Conservation (phyloP, 30 jellyfish, hydroid and myxozoan species). For the Pelagia noctiluca region DNA sequence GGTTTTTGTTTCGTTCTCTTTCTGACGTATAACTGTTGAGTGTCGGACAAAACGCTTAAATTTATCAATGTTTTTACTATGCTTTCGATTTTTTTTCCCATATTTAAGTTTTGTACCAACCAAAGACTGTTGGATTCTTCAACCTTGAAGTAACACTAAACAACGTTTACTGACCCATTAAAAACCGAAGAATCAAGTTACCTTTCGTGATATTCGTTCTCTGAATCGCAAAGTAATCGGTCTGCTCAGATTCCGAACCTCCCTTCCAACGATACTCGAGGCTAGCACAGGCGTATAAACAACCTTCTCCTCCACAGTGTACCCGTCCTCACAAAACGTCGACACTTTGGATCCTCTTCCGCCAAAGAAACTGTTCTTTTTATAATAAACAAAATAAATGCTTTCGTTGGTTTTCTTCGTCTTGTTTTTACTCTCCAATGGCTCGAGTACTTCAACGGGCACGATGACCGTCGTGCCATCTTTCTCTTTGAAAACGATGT, state of each 20-base stretch:
- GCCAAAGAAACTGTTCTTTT: constrained; percentile 81
- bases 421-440: constrained; percentile 14
- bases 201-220: constrained; percentile 64
- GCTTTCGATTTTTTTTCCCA: no score
- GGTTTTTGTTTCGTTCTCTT: no score
- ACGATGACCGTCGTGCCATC: constrained; percentile 65
- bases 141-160: not conserved
- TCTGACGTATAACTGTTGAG: no score
- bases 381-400: constrained; percentile 91
- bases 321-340: constrained; percentile 82
- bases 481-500: constrained; percentile 81
- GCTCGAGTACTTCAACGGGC: constrained; percentile 58
- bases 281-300: constrained; percentile 92
- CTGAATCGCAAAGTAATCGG: constrained; percentile 88
- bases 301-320: constrained; percentile 74
- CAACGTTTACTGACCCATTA: not conserved
- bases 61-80: no score
- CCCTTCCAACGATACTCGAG: constrained; percentile 88
- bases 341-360: constrained; percentile 48
- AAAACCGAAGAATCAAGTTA: constrained; percentile 8
- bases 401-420: constrained; percentile 65
- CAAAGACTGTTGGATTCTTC: not conserved
- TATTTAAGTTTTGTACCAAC: not conserved
- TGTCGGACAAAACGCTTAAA: no score
- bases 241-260: constrained; percentile 71